phyloP scores from a whole-genome alignment of 2,113 vertebrate genomes.

The Paedocypris sp. region DNA sequence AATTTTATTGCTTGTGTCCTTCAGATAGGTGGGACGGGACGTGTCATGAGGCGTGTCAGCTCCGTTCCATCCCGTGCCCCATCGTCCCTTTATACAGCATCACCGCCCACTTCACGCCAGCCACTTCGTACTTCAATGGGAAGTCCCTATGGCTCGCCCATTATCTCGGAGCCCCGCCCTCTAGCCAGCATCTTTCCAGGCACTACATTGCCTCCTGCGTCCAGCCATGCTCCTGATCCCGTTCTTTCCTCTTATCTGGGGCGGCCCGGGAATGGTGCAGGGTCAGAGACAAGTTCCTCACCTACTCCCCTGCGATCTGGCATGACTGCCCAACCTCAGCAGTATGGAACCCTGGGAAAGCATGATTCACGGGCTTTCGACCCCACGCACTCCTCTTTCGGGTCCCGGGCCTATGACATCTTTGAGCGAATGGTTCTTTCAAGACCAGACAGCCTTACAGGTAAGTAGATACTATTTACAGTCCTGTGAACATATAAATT shows the following conservation, averaged over 20 bases:
- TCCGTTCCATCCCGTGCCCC: conserved; percentile 88
- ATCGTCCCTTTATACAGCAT: conserved; percentile 75
- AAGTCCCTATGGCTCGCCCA: conserved; percentile 77
- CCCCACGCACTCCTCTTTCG: conserved; percentile 66
- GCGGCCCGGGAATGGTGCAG: conserved; percentile 50
- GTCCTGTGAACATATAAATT: too few species aligned
- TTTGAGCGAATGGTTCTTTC: conserved; percentile 90
- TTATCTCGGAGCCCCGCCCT: conserved; percentile 71
- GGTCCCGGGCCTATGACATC: conserved; percentile 75
- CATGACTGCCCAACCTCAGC: conserved; percentile 90
- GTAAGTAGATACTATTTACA: conserved; percentile 57
- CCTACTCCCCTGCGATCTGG: conserved; percentile 73
- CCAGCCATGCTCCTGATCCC: conserved; percentile 66
- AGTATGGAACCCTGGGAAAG: conserved; percentile 78
- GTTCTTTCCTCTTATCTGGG: conserved; percentile 58
- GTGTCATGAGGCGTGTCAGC: conserved; percentile 80
- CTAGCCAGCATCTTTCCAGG: conserved; percentile 71
- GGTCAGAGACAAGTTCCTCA: conserved; percentile 36
- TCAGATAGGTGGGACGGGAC: conserved; percentile 61
- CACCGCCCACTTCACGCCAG: conserved; percentile 77
- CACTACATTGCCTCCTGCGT: conserved; percentile 68
- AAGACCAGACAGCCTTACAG: conserved; percentile 91
- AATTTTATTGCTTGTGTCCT: too few species aligned
- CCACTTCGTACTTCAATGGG: conserved; percentile 81
- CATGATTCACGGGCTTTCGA: conserved; percentile 49